Base-by-base conservation (phyloP, 2,113 vertebrate species). In the Calidris pugnax region DNA sequence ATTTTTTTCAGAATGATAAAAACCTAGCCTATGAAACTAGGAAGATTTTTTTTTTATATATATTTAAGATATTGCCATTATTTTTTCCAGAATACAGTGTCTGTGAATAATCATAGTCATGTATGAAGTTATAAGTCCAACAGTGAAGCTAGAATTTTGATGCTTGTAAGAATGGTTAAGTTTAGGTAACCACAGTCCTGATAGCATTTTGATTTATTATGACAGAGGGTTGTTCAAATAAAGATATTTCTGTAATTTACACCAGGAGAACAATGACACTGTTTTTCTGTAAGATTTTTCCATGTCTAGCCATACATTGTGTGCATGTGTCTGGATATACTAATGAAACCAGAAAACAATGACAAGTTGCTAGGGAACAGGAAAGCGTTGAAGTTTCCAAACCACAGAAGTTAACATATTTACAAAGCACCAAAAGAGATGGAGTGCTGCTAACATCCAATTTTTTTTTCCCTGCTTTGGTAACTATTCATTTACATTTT, bases 401-500 rank as follows among this genome's bases (percentile, higher is more conserved):
- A 82, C 32, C 15, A 39, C 9, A 75, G 45, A 85, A 37, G 19
- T 39, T 68, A 56, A 79, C 11, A 4, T 41, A 91, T 86, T 92
- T 75, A 27, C 33, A 81, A 84, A 85, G 64, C 33, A 63, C 9
- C 9, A 72, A 57, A 87, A 24, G 23, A 83, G 37, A 50, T 47
- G 26, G 26, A 75, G 7, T 43, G 21, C 4, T 87, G 47, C 45
- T 91, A 87, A 62, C 28, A 88, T 56, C 12, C 17, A 56, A 82
- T 62, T 22, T 76, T 83, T 80, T 83, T 71, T 84, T 69, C 15
- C 3, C 24, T 39, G 37, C 22, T 85, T 92, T 95, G 43, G 27
- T 89, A 94, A 76, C 23, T 89, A 77, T 90, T 57, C 12, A 93
- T 96, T 96, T 94, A 55, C 71, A 64, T 75, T 84, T 72, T 94